These are phyloP conservation scores for Actinia tenebrosa DNA, from an alignment of 64 coral and sea anemone genomes.

Conservation along the genomic window DNA sequence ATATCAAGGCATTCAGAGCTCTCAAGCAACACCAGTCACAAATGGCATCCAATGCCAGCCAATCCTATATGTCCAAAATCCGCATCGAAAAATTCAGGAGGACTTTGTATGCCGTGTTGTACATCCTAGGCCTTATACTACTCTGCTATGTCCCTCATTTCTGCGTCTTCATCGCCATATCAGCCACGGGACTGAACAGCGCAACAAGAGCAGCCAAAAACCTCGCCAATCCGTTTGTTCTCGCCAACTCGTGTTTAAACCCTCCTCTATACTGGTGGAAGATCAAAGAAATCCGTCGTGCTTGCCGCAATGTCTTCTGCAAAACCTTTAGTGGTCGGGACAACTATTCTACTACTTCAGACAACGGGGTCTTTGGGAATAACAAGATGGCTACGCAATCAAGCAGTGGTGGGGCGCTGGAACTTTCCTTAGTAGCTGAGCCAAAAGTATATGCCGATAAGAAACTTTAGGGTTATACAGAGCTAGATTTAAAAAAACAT, in stretches of 20 bases:
- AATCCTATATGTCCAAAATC: neutral
- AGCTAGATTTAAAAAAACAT: too few relatives aligned
- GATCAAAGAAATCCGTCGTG: constrained; percentile 47
- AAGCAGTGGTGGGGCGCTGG: neutral
- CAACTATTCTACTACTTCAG: neutral
- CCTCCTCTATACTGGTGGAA: constrained; percentile 50
- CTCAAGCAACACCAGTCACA: constrained; percentile 16
- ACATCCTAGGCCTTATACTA: constrained; percentile 27
- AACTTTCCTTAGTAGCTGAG: neutral
- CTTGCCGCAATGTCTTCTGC: neutral
- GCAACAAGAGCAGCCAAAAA: constrained; percentile 24
- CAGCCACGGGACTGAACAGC: constrained; percentile 13
- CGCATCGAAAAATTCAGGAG: constrained; percentile 10
- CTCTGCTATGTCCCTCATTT: constrained; percentile 39
- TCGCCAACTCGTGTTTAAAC: constrained; percentile 34
- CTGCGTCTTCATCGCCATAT: neutral
- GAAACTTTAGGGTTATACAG: neutral
- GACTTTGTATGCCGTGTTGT: constrained; percentile 26
- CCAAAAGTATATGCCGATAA: neutral
- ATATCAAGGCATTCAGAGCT: constrained; percentile 16
- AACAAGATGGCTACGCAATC: neutral
- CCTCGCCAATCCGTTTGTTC: constrained; percentile 13
- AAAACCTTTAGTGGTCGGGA: neutral
- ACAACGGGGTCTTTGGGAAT: neutral
- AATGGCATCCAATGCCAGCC: neutral